Conservation (phyloP, 2,113 vertebrate species). For the Odobenus rosmarus region DNA sequence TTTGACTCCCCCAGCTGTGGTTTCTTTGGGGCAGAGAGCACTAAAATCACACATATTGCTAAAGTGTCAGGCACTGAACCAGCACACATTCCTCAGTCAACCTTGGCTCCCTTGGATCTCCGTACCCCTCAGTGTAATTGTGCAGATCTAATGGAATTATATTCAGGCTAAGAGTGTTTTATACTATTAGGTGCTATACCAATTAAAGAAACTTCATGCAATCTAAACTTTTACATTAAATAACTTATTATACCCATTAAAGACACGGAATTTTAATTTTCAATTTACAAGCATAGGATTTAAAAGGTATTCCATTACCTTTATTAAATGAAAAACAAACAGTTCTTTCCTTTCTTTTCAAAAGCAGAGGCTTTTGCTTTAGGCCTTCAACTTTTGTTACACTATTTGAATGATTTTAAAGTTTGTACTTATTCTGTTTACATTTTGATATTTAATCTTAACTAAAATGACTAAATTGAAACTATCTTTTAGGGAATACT, state of each 20-base stretch:
- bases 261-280: slow-evolving; percentile 62
- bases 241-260: not conserved
- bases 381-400: not conserved
- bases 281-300: slow-evolving; percentile 13
- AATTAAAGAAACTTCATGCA: not conserved
- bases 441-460: slow-evolving; percentile 43
- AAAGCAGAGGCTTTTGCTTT: slow-evolving; percentile 20
- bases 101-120: too few species aligned
- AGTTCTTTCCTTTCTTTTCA: slow-evolving; percentile 8
- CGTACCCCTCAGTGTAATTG: not conserved
- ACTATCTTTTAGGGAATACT: not conserved
- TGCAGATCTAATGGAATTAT: not conserved
- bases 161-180: not conserved
- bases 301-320: slow-evolving; percentile 52
- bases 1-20: not conserved
- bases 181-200: not conserved
- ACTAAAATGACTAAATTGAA: not conserved
- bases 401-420: slow-evolving; percentile 36
- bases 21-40: not conserved
- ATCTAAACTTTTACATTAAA: slow-evolving; percentile 54
- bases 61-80: accelerated
- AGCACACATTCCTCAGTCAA: accelerated
- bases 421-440: not conserved
- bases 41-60: not conserved
- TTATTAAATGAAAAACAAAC: slow-evolving; percentile 65